Percentiles rank a stretch among this genome's conserved stretches.
phyloP scores from a whole-genome alignment of 2,113 vertebrate genomes.

The Pheucticus melanocephalus region DNA sequence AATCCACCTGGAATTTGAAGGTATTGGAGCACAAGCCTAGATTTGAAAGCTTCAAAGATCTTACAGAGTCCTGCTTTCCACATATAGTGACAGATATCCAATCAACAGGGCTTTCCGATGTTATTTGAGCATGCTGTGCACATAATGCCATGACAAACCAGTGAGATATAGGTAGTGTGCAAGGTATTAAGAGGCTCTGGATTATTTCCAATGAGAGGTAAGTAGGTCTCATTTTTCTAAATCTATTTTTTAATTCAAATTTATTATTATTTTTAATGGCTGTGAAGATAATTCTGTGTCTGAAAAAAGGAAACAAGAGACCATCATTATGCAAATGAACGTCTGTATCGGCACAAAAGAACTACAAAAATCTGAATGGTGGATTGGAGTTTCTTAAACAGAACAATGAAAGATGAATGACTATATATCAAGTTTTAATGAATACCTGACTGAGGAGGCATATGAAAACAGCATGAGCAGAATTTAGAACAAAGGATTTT shows the following conservation, averaged over 20 bases:
- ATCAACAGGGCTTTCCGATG: not conserved
- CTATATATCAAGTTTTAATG: constrained; percentile 2
- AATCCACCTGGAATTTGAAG: not conserved
- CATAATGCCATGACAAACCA: not conserved
- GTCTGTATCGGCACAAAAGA: not conserved
- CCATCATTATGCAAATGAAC: not conserved
- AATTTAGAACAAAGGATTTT: constrained; percentile 3
- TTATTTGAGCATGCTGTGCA: not conserved
- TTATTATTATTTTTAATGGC: not conserved
- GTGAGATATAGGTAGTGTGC: not conserved
- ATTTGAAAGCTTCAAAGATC: not conserved
- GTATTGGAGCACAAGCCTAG: not conserved
- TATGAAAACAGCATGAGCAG: not conserved
- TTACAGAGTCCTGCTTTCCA: not conserved
- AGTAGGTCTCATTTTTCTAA: not conserved
- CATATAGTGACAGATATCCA: not conserved
- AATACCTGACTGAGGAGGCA: not conserved
- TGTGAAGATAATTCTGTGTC: not conserved
- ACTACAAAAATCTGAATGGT: not conserved
- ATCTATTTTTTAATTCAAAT: not conserved
- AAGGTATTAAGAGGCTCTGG: not conserved
- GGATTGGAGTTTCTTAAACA: not conserved
- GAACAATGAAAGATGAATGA: not conserved
- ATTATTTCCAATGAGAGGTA: not conserved
- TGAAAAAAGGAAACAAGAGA: not conserved